Evolutionary conservation across 2,113 vertebrate species (phyloP), one percentile per base, ranked within the genome.

Genomic region (Callospermophilus lateralis): DNA sequence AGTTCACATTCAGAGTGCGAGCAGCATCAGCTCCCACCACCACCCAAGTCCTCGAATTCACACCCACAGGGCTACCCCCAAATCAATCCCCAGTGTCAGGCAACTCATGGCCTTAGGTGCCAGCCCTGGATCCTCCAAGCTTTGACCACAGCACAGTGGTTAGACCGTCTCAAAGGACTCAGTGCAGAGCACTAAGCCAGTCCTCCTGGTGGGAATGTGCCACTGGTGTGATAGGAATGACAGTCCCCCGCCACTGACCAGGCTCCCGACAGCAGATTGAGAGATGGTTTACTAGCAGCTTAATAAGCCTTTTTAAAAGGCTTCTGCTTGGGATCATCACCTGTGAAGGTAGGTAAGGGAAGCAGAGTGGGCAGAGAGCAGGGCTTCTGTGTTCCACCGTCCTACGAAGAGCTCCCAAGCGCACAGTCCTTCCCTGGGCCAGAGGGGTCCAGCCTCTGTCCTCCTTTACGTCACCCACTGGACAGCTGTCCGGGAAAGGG

Each of bases 401-500:
- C 24, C 8, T 11, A 15, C 16, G 55, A n/a, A 51, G 48, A 63
- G 32, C 30, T 84, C 67, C 70, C 48, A 34, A 84, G 30, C 10
- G 26, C 10, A 7, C 61, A 28, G n/a, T 28, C 58, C 34, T 55
- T 65, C 42, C n/a, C 16, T 51, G 55, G 19, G 7, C 51, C 0
- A 0, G 68, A 67, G 48, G 81, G 32, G 4, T 34, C 8, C 19
- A 48, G 12, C 13, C 1, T 70, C 5, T 10, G 12, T 45, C 28
- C 70, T 19, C n/a, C 37, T 4, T 3, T 6, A 55, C 24, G 67
- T 48, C 20, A 51, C 28, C 37, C 26, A 30, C 0, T 37, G 8
- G 6, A 45, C 1, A 3, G 26, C 30, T 10, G 11, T 5, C 34
- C 2, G 1, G 55, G 28, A 51, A 32, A 30, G 39, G 13, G 4